Base-by-base conservation (phyloP, 1,140 invertebrate species). In the Zaprionus camerounensis region DNA sequence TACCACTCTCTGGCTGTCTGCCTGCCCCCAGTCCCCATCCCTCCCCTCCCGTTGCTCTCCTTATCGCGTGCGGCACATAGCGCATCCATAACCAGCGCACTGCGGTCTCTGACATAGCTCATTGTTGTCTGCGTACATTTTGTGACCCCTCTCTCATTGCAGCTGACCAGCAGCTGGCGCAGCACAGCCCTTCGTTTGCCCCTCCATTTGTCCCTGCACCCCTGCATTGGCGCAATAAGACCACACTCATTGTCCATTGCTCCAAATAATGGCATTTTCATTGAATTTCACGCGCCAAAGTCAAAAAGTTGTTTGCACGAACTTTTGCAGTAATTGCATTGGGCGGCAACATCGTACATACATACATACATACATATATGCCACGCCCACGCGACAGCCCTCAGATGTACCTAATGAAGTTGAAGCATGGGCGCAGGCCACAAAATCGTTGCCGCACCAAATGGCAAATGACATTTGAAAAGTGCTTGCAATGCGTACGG, bases 401-500 rank as follows among this genome's bases (percentile, higher is more conserved):
- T 31, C 41, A 28, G 53, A 49, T 61, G 76, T 70, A 71, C 56
- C 81, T 83, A 82, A 83, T 83, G 81, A 83, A 83, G 81, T 82
- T 69, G 81, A 73, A 67, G 65, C 65, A 57, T 58, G 55, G 65
- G 65, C 36, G 28, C 34, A 58, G 66, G 69, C 83, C 80, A 79
- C 82, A 87, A 75, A 84, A 78, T 64, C 67, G 72, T 53, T 71
- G 68, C 74, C 61, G 66, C 69, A 76, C 66, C 81, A 79, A 79
- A 76, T 71, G 82, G 79, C 76, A 82, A 86, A 87, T 88, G 84
- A 90, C 85, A 88, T 88, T 90, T 88, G 85, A 90, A 88, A 88
- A 88, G 81, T 88, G 85, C 84, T 79, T 82, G 78, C 81, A 75
- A 67, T 88, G 83, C 83, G 83, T 88, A 87, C 79, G 71, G 84